These are phyloP conservation scores for Cyclophora albipunctata DNA, from an alignment of 2,888 invertebrate species.

Conservation along the genomic window DNA sequence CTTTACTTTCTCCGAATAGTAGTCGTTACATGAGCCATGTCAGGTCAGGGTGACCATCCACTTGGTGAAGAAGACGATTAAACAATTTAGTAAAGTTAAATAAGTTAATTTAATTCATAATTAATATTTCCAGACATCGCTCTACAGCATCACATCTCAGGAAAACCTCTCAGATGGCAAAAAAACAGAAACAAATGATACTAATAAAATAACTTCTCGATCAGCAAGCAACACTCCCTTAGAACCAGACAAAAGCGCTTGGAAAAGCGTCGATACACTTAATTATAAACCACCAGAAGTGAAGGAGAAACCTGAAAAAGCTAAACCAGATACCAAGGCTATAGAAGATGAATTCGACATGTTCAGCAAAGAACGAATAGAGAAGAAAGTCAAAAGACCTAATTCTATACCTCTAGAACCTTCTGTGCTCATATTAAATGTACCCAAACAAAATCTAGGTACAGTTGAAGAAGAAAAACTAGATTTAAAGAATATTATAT, in stretches of 20 bases:
- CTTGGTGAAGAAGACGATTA: no score
- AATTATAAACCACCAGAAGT: slow-evolving; percentile 11
- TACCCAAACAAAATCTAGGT: slow-evolving; percentile 50
- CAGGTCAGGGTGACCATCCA: no score
- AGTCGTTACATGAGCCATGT: no score
- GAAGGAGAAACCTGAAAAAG: neutral
- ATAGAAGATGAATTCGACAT: slow-evolving; percentile 67
- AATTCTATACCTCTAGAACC: slow-evolving; percentile 43
- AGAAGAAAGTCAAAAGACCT: slow-evolving; percentile 34
- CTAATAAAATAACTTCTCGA: slow-evolving; percentile 25
- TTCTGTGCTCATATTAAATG: slow-evolving; percentile 40
- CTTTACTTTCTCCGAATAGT: neutral
- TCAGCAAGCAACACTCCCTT: slow-evolving; percentile 52
- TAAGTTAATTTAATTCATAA: neutral
- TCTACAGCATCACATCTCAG: slow-evolving; percentile 50
- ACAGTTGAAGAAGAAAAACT: slow-evolving; percentile 51
- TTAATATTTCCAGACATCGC: slow-evolving; percentile 46
- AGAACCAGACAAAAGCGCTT: slow-evolving; percentile 48
- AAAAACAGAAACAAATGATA: slow-evolving; percentile 29
- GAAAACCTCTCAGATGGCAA: slow-evolving; percentile 43
- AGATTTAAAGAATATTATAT: slow-evolving; percentile 38
- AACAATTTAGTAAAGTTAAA: slow-evolving; percentile 2
- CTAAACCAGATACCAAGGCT: slow-evolving; percentile 27
- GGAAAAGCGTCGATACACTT: slow-evolving; percentile 49
- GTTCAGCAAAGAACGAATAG: slow-evolving; percentile 63